Conservation (phyloP, 2,113 vertebrate species). For the Danio rerio region GRCz12tu NC_133198.1:23120001-23120500, state of each 20-base stretch:
- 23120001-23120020: neutral
- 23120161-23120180: conserved; percentile 13
- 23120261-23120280: neutral
- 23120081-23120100: neutral
- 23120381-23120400: conserved; percentile 5
- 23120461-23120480: neutral
- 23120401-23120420: conserved; percentile 40
- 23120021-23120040: neutral
- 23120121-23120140: conserved; percentile 34
- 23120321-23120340: conserved; percentile 39
- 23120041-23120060: conserved; percentile 1
- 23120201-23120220: neutral
- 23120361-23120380: conserved; percentile 29
- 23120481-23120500: conserved; percentile 11
- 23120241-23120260: neutral
- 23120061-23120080: conserved; percentile 34
- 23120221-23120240: too few relatives aligned
- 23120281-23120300: neutral
- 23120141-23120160: conserved; percentile 37
- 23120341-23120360: conserved; percentile 60
- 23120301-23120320: neutral
- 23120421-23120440: conserved; percentile 14
- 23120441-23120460: neutral
- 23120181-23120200: neutral
- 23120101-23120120: conserved; percentile 45